Percentiles rank a stretch among this genome's conserved stretches.
Conservation (phyloP, 2,113 vertebrate genomes). For the Diadophis punctatus region DNA sequence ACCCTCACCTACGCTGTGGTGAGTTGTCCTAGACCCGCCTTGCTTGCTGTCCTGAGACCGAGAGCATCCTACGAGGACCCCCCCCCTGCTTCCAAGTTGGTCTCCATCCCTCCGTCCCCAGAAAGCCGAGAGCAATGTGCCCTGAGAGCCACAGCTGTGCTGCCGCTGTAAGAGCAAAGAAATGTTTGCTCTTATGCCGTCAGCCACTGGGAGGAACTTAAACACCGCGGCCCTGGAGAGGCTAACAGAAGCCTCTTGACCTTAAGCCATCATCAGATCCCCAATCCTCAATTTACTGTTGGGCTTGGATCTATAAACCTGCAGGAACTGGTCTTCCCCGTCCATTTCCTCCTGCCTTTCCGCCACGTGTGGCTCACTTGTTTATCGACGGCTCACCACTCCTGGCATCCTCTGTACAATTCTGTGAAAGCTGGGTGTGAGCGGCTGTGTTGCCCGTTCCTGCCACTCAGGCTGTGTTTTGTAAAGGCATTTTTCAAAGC, state of each 20-base stretch:
- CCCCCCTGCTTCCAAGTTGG: background rate
- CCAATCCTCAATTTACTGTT: constrained; percentile 19
- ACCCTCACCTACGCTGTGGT: no score
- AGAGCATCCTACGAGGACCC: background rate
- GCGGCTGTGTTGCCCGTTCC: background rate
- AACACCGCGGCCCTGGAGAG: background rate
- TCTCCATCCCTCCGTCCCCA: background rate
- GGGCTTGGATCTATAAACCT: constrained; percentile 24
- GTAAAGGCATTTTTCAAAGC: background rate
- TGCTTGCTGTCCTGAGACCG: background rate
- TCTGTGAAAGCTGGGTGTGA: background rate
- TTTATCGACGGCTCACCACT: background rate
- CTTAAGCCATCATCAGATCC: no score
- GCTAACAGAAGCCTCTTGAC: background rate
- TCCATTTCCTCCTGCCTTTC: background rate
- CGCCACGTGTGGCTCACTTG: background rate
- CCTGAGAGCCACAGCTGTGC: background rate
- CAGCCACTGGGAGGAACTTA: accelerated
- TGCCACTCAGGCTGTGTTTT: no score
- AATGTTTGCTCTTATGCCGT: background rate
- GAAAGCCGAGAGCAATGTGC: background rate
- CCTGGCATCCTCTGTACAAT: background rate
- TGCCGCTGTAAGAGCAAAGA: background rate
- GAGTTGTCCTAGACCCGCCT: background rate
- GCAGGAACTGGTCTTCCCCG: background rate